Conservation (phyloP, 2,888 invertebrate genomes). For the Protodeltote pygarga region DNA sequence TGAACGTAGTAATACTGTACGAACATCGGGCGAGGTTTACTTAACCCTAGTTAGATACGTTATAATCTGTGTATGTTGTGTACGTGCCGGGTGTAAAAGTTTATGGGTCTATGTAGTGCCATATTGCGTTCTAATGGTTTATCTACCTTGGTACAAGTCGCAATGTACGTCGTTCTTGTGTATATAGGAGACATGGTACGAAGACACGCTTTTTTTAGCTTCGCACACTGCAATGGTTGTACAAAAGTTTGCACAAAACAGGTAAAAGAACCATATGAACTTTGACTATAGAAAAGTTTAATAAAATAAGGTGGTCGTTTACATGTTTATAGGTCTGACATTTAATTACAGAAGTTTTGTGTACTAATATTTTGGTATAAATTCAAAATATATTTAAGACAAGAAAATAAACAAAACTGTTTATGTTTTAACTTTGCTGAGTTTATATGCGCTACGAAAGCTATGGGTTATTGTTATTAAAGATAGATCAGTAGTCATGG, state of each 20-base stretch:
- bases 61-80: constrained; percentile 35
- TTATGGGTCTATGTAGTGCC: constrained; percentile 30
- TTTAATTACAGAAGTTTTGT: no score
- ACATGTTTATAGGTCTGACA: no score
- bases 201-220: constrained; percentile 15
- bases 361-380: no score
- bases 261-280: not conserved
- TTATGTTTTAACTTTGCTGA: no score
- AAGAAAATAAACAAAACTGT: no score
- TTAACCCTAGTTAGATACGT: constrained; percentile 43
- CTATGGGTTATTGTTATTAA: no score
- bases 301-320: no score
- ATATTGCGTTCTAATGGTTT: constrained; percentile 40
- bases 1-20: constrained; percentile 33
- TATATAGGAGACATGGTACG: constrained; percentile 4
- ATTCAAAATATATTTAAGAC: no score
- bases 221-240: constrained; percentile 16
- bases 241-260: no score
- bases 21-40: constrained; percentile 37
- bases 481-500: no score
- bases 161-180: constrained; percentile 6
- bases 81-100: constrained; percentile 43
- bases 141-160: constrained; percentile 15
- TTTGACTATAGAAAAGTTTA: constrained; percentile 13
- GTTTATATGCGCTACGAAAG: no score